Percentiles rank a stretch among this genome's conserved stretches.
Conservation (phyloP, 1,140 invertebrate genomes). For the Aphidius ervi region DNA sequence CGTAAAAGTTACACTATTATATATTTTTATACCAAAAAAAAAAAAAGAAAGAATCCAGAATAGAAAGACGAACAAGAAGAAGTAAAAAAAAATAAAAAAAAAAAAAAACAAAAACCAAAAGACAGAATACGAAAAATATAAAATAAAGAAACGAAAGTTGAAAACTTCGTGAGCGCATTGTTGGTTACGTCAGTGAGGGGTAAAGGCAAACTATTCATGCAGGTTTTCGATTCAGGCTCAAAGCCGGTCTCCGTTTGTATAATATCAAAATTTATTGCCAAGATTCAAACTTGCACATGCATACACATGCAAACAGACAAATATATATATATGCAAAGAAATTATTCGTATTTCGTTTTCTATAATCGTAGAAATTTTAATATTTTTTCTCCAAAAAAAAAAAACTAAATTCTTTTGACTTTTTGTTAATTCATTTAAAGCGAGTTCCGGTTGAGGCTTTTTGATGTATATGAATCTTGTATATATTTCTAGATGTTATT, state of each 20-base stretch:
- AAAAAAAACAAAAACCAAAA: slow-evolving; percentile 14
- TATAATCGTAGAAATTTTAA: too few species aligned
- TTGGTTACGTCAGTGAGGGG: slow-evolving; percentile 44
- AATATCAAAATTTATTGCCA: slow-evolving; percentile 50
- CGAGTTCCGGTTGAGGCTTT: too few species aligned
- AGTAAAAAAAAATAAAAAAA: slow-evolving; percentile 11
- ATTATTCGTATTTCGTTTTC: too few species aligned
- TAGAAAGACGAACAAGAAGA: slow-evolving; percentile 16
- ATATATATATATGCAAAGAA: too few species aligned
- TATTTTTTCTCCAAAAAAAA: too few species aligned
- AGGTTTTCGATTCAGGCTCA: slow-evolving; percentile 5
- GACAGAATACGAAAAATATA: slow-evolving; percentile 1
- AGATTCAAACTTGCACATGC: slow-evolving; percentile 28
- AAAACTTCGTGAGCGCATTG: slow-evolving; percentile 47
- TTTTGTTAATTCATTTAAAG: too few species aligned
- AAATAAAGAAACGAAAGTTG: slow-evolving; percentile 42
- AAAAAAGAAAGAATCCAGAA: not conserved
- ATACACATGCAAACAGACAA: not conserved
- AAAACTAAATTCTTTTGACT: too few species aligned
- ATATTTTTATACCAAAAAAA: not conserved
- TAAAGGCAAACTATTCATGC: slow-evolving; percentile 11
- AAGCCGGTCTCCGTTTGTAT: slow-evolving; percentile 33
- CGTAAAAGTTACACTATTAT: slow-evolving; percentile 30
- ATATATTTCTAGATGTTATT: too few species aligned
- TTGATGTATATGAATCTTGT: too few species aligned